phyloP scores from a whole-genome alignment of 2,113 vertebrate genomes.

The Chionodraco myersi region DNA sequence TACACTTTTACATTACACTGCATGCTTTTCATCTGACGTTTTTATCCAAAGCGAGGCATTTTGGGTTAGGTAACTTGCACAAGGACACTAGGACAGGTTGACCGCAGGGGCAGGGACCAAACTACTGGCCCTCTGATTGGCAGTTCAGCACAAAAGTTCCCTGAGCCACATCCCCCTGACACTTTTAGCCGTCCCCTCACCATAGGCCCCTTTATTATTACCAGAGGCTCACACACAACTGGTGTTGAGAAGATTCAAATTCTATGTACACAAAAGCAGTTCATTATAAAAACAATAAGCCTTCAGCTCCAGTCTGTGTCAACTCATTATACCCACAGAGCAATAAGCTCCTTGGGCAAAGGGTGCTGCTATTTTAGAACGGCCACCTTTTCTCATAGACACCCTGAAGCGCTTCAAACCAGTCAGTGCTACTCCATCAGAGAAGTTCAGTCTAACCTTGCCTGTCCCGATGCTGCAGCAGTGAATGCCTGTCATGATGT shows the following conservation, averaged over 20 bases:
- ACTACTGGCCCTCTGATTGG: too few species aligned
- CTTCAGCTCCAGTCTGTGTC: neutral
- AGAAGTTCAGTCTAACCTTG: neutral
- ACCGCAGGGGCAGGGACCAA: too few species aligned
- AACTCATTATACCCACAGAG: neutral
- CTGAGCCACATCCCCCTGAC: neutral
- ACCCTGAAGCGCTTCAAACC: neutral
- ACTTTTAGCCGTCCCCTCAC: conserved; percentile 19
- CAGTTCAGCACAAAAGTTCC: too few species aligned
- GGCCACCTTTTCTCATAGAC: conserved; percentile 5
- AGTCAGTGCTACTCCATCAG: conserved; percentile 9
- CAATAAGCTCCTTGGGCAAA: neutral
- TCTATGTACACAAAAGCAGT: conserved; percentile 8
- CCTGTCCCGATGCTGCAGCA: neutral
- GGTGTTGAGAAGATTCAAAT: conserved; percentile 17
- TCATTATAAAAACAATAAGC: conserved; percentile 10
- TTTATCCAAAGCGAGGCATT: too few species aligned
- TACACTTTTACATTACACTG: too few species aligned
- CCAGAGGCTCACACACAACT: conserved; percentile 26
- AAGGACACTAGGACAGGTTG: too few species aligned
- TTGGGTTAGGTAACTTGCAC: too few species aligned
- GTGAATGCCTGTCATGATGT: too few species aligned
- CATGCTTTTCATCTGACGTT: too few species aligned
- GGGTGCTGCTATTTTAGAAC: conserved; percentile 23
- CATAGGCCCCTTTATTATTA: conserved; percentile 23